These are phyloP conservation scores for Conus ventricosus DNA, from an alignment of 1,140 invertebrate genomes.

Conservation along the genomic window DNA sequence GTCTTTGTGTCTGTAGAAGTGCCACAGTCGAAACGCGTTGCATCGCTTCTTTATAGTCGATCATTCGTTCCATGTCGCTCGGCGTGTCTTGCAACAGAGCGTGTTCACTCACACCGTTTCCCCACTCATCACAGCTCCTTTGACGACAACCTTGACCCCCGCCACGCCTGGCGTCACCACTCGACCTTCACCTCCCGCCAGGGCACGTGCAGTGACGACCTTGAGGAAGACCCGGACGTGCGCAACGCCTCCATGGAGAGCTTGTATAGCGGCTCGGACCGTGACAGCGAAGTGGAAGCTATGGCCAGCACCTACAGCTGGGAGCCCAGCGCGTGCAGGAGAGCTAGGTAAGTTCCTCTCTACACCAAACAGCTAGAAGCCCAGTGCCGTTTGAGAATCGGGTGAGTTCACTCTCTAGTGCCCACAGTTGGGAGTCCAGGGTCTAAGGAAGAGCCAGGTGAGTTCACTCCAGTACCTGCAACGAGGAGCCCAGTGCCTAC, in stretches of 20 bases:
- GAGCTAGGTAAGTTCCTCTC: neutral
- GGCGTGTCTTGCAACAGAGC: too few relatives aligned
- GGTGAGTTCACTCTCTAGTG: too few relatives aligned
- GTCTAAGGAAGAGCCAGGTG: too few relatives aligned
- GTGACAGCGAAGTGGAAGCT: constrained; percentile 46
- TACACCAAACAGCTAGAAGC: neutral
- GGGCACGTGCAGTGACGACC: constrained; percentile 45
- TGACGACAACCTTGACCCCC: constrained; percentile 43
- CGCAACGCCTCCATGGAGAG: constrained; percentile 50
- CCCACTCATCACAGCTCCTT: neutral
- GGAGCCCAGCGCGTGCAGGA: neutral
- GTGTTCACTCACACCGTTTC: too few relatives aligned
- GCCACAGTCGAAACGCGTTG: too few relatives aligned
- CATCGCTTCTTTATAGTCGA: too few relatives aligned
- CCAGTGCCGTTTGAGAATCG: too few relatives aligned
- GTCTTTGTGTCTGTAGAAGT: too few relatives aligned
- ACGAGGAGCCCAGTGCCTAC: too few relatives aligned
- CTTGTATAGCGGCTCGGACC: constrained; percentile 48
- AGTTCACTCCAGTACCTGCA: too few relatives aligned
- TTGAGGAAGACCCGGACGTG: constrained; percentile 47
- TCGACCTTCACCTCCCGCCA: constrained; percentile 35
- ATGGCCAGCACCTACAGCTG: constrained; percentile 23
- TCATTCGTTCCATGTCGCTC: too few relatives aligned
- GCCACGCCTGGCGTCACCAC: constrained; percentile 34
- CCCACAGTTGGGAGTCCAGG: too few relatives aligned